phyloP scores from a whole-genome alignment of 2,797 vertebrate species.

The Manis javanica region DNA sequence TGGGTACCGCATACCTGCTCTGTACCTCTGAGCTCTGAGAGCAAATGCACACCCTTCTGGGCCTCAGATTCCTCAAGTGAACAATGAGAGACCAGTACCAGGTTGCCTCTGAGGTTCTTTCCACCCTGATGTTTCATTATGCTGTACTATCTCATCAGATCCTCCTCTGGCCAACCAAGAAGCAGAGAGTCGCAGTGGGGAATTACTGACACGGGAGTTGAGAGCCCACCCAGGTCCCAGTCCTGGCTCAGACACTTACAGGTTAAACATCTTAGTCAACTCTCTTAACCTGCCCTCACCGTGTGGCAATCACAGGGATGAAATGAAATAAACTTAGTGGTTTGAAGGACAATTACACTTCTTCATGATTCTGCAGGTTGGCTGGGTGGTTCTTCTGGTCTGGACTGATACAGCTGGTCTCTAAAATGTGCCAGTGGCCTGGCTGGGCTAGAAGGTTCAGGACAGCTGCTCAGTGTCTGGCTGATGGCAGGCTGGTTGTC shows the following conservation, averaged over 20 bases:
- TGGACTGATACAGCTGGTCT: not conserved
- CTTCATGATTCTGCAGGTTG: not conserved
- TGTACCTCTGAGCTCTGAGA: not conserved
- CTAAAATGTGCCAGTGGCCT: not conserved
- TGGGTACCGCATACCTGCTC: not conserved
- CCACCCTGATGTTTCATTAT: not conserved
- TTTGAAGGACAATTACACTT: not conserved
- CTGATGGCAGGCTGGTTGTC: not conserved
- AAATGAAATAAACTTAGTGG: not conserved
- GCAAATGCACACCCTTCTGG: not conserved
- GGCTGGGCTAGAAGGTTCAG: not conserved
- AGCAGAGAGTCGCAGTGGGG: not conserved
- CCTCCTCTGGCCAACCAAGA: not conserved
- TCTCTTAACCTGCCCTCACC: not conserved
- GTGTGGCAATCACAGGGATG: not conserved
- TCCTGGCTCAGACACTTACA: not conserved
- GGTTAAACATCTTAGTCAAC: not conserved
- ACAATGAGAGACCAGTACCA: not conserved
- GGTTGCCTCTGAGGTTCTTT: not conserved
- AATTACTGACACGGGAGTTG: not conserved
- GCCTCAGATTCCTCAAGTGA: not conserved
- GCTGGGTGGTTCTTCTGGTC: not conserved
- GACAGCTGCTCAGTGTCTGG: not conserved
- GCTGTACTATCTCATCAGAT: not conserved
- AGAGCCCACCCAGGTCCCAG: not conserved